These are phyloP conservation scores for Heterochromis multidens DNA, from an alignment of 2,113 vertebrate species.

Conservation along the genomic window DNA sequence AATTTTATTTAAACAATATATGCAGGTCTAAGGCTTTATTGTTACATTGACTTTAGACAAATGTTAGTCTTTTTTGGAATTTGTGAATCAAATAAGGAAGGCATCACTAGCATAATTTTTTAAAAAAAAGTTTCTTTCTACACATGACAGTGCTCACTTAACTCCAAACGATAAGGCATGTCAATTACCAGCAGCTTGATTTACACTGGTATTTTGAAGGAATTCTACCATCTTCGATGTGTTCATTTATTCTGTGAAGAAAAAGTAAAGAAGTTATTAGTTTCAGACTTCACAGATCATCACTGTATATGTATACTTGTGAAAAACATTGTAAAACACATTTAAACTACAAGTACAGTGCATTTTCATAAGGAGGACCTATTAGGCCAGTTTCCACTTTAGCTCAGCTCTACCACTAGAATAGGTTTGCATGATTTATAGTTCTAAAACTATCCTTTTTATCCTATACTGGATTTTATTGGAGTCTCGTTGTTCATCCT, in stretches of 20 bases:
- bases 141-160: neutral
- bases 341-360: too few relatives aligned
- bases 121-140: neutral
- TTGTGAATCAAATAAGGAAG: neutral
- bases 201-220: neutral
- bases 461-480: too few relatives aligned
- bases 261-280: neutral
- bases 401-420: too few relatives aligned
- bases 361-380: too few relatives aligned
- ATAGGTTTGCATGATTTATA: too few relatives aligned
- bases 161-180: neutral
- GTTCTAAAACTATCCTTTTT: too few relatives aligned
- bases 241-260: constrained; percentile 61
- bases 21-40: neutral
- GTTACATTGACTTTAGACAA: neutral
- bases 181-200: neutral
- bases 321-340: neutral
- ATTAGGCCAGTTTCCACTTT: too few relatives aligned
- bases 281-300: neutral
- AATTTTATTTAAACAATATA: neutral
- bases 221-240: neutral
- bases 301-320: neutral
- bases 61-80: neutral
- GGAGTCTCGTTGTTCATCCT: too few relatives aligned
- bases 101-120: neutral